Evolutionary conservation across 2,888 invertebrate genomes (phyloP), one percentile per base, ranked within the genome.

Genomic region (Taphrorychus bicolor): DNA sequence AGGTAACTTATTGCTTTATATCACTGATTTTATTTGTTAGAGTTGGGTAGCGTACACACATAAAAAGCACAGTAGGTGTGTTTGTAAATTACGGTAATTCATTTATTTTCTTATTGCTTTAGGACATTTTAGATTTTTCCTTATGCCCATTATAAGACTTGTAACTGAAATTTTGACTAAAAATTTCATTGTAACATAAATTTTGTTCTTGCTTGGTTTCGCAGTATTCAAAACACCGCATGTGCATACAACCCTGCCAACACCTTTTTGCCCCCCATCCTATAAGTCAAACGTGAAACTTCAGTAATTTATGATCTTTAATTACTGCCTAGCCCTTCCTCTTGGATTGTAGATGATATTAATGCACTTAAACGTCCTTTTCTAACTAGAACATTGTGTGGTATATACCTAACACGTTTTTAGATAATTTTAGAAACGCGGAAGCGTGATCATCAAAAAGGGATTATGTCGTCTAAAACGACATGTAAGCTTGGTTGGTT

Each of bases 1-100:
- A 74, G 69, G 74, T 71, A 72, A 74, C 74, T 72, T 71, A 75
- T 73, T 73, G 75, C 70, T 59, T 70, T 71, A 71, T 69, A 58
- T 67, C 61, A 67, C 22, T 67, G 58, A 57, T 61, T 67, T 62
- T 67, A 67, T 67, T 67, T 52, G 57, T 61, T 48, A 41, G 59
- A 51, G 22, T 59, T 57, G 59, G 59, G 59, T 52, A 66, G 24
- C 53, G 60, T 41, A 52, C 61, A 54, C n/a, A n/a, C 62, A 65
- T 64, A 62, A 69, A 70, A 70, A 67, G 58, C 61, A 57, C 64
- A 61, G 71, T 71, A 60, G 71, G 71, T 67, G 71, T 60, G 51
- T 64, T 63, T 59, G 60, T 49, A 67, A 67, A 65, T 62, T 60
- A 64, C 58, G 57, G 67, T 67, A 62, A 67, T 67, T 67, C 67